A percentile compares a stretch with the other conserved stretches of the same genome.
Conservation (phyloP, 2,113 vertebrate genomes). For the Thinocorus orbignyianus region DNA sequence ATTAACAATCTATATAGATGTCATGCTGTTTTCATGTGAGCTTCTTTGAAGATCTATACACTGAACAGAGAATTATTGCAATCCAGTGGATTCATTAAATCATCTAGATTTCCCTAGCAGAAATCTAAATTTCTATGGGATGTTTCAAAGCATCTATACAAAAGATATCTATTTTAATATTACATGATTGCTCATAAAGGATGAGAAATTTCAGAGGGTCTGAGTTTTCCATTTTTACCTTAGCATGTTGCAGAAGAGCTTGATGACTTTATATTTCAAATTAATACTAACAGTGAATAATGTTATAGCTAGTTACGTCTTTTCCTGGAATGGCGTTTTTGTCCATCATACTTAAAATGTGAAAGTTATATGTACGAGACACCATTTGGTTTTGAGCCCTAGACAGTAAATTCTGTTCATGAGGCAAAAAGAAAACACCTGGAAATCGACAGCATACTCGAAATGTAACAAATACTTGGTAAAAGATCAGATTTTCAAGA, state of each 20-base stretch:
- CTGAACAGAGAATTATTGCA: neutral
- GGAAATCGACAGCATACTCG: neutral
- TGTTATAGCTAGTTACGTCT: neutral
- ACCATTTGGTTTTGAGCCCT: neutral
- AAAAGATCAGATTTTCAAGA: neutral
- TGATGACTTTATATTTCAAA: neutral
- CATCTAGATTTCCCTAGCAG: neutral
- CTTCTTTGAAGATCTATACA: neutral
- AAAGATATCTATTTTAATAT: neutral
- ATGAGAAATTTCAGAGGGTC: neutral
- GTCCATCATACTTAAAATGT: neutral
- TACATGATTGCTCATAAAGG: neutral
- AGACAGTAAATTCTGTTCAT: neutral
- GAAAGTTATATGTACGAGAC: neutral
- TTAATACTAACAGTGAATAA: neutral
- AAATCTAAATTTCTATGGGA: neutral
- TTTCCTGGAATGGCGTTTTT: neutral
- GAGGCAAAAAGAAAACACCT: neutral
- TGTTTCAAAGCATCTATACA: neutral
- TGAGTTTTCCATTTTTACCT: neutral
- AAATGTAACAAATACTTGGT: neutral
- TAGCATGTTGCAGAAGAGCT: neutral
- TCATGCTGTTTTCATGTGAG: neutral
- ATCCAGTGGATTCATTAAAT: neutral
- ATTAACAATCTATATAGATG: neutral